Base-by-base conservation (phyloP, 2,113 vertebrate species). In the Thymallus thymallus region DNA sequence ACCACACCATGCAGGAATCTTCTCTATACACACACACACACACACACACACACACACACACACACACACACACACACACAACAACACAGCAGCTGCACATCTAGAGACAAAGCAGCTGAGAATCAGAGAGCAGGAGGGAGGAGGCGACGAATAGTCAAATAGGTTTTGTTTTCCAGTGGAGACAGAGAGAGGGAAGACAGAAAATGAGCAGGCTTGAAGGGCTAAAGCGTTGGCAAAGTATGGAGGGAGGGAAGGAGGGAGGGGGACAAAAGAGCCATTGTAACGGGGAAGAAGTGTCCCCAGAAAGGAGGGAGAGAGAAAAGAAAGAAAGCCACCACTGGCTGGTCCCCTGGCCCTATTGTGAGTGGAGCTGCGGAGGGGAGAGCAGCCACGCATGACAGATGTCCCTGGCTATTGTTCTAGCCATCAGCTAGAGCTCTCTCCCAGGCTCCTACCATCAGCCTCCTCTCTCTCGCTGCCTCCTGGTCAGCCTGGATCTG, bases 361-460 rank as follows among this genome's bases (percentile, higher is more conserved):
- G 91, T 92, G 88, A 87, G 85, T 10, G 35, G 35, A 41, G 35
- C 35, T 41, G 35, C 72, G 68, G 86, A 90, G 84, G 85, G 86
- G 90, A 91, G 90, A 89, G 91, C 91, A 91, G 90, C 92, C 92
- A 92, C 87, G 90, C 92, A 92, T 92, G 92, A 93, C 92, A 93
- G 92, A 93, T 93, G 92, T 91, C 91, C 88, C 72, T 69, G 72
- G 80, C 79, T 77, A 92, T 93, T 93, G 92, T 92, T 91, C 86
- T 82, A 61, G 16, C 77, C 83, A 80, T 88, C 86, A 90, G 88
- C 85, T 51, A 51, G 48, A 51, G 18, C 88, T 88, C 86, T 88
- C 87, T 75, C 69, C 88, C 72, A 81, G 87, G 89, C 89, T 90
- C 87, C 89, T 85, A 85, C 85, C 84, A 79, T 24, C 20, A 75